Base-by-base conservation (phyloP, 2,888 invertebrate species). In the Mythimna pallens region DNA sequence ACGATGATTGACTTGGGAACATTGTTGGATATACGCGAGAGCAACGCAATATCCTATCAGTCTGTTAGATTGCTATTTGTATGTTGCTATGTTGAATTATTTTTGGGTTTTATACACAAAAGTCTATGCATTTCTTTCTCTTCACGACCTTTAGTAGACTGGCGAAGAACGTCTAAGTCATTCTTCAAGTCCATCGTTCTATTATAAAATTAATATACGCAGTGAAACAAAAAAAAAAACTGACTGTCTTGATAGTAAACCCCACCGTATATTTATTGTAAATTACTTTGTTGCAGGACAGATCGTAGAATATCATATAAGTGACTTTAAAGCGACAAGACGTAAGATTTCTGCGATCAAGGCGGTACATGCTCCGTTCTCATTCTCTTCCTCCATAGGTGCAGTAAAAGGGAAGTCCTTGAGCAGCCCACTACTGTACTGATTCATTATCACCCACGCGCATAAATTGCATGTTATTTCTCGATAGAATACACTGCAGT, bases 371-470 rank as follows among this genome's bases (percentile, higher is more conserved):
- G 89, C 70, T 76, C 78, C 47, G 84, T 69, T 79, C 82, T 87
- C 71, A 82, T 86, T 88, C 86, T 90, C 91, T 92, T 92, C 91
- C 88, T 89, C 83, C 70, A 84, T 85, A 86, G 84, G 78, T 90
- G 91, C 89, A 94, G 93, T 95, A 95, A 92, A 93, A 95, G 94
- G 94, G 89, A 93, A 93, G 93, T 94, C 96, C 96, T 95, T 96
- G 95, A 90, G 72, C 92, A 78, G 85, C 94, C 94, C 93, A 94
- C 94, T 84, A 82, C 79, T 83, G 80, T 83, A 85, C 89, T 93
- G 94, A 94, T 91, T 95, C 95, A 95, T 90, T 90, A 90, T 89
- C 93, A 86, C 95, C 95, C 93, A 95, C 95, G 91, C 92, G 85
- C 64, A 73, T 87, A 89, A 90, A 90, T 89, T 91, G 89, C 90